Evolutionary conservation across 2,888 invertebrate species (phyloP), one percentile per base, ranked within the genome.

Genomic region (Rhagonycha fulva): DNA sequence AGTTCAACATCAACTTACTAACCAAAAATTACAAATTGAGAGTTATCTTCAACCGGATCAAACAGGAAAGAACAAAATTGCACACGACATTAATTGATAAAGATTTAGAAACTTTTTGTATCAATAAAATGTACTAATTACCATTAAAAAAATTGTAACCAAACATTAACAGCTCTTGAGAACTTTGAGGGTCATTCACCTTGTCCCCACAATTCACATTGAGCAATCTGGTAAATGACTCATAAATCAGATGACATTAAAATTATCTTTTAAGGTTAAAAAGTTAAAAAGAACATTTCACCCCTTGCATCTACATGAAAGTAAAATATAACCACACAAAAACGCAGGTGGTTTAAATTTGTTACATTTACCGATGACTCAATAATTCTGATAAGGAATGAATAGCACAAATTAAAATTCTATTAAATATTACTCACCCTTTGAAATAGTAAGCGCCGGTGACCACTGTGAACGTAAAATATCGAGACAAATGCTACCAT

Each of bases 401-500:
- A 47, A 47, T 47, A 47, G n/a, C 32, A 32, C n/a, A 32, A 47
- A n/a, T 47, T n/a, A n/a, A n/a, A 47, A 47, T 47, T 47, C 47
- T 3, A 47, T n/a, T n/a, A 47, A 47, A 47, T 47, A 4, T 47
- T 47, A 47, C 47, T 47, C 90, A 97, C 97, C 97, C 97, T 99
- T 99, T 90, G 98, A 98, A 92, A 99, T 99, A 90, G 99, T 99
- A 89, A 99, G 94, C 89, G 99, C 99, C 88, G 99, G 99, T 86
- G 99, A 99, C 99, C 99, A 99, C 91, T 99, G 99, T 91, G 98
- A 95, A 91, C 98, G 95, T 91, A 99, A 93, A 91, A 99, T 99
- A 91, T 99, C 99, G 91, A 99, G 94, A 92, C 99, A 99, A 93
- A 99, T 99, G 92, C 98, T 98, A 91, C 99, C 99, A 93, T 99